These are phyloP conservation scores for Ennomos fuscantarius DNA, from an alignment of 2,888 invertebrate species.

Conservation along the genomic window DNA sequence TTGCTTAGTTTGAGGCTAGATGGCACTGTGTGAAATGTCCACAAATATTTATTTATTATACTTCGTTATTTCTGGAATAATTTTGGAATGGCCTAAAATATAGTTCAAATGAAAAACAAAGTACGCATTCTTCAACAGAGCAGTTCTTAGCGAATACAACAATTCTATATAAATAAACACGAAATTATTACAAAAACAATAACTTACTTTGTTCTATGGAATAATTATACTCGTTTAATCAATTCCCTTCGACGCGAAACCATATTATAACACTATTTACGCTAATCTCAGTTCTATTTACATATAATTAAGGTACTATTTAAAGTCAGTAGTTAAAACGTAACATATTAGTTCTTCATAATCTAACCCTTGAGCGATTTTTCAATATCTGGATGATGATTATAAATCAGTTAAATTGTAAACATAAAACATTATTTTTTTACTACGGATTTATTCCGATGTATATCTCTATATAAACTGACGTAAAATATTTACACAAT, in stretches of 20 bases:
- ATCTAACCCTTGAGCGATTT: slow-evolving; percentile 4
- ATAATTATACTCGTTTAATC: slow-evolving; percentile 39
- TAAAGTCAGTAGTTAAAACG: slow-evolving; percentile 39
- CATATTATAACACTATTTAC: slow-evolving; percentile 27
- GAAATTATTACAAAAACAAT: slow-evolving; percentile 43
- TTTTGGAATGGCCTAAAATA: slow-evolving; percentile 45
- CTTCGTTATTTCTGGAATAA: slow-evolving; percentile 38
- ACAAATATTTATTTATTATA: too few species aligned
- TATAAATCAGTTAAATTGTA: too few species aligned
- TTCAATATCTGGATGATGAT: too few species aligned
- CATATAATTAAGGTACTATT: slow-evolving; percentile 29
- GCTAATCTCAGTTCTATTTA: slow-evolving; percentile 29
- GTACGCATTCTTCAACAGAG: slow-evolving; percentile 28
- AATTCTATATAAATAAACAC: slow-evolving; percentile 24
- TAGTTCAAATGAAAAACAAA: background rate
- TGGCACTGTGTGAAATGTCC: too few species aligned
- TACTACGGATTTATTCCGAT: too few species aligned
- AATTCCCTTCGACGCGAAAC: slow-evolving; percentile 54
- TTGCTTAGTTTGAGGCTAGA: too few species aligned
- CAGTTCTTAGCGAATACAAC: slow-evolving; percentile 8
- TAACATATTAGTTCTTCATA: slow-evolving; percentile 40
- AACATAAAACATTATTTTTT: too few species aligned
- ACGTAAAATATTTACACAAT: too few species aligned
- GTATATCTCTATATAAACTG: too few species aligned
- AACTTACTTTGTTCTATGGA: slow-evolving; percentile 50